These are phyloP conservation scores for Crenuchus spilurus DNA, from an alignment of 2,797 vertebrate species.

Conservation along the genomic window DNA sequence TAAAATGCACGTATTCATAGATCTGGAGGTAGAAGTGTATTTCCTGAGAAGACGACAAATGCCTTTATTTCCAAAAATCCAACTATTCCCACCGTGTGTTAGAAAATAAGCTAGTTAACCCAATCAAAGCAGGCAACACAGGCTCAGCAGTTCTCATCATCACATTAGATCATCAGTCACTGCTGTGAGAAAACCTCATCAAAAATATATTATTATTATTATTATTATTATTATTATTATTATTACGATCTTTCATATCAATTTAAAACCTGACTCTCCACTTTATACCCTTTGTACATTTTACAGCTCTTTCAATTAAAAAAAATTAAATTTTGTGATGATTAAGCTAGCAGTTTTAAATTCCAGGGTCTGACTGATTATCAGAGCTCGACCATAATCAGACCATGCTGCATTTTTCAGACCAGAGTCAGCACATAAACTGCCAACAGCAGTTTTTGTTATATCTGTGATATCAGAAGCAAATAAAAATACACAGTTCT, in stretches of 20 bases:
- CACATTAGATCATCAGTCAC: slow-evolving; percentile 61
- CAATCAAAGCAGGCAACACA: slow-evolving; percentile 38
- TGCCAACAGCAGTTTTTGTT: too few relatives aligned
- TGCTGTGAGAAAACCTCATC: background rate
- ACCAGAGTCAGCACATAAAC: too few relatives aligned
- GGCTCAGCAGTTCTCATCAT: slow-evolving; percentile 16
- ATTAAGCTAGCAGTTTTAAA: background rate
- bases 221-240: too few relatives aligned
- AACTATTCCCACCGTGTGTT: slow-evolving; percentile 54
- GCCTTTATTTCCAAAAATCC: slow-evolving; percentile 65
- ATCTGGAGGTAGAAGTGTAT: slow-evolving; percentile 84
- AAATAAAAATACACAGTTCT: too few relatives aligned
- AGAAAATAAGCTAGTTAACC: slow-evolving; percentile 61
- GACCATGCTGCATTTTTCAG: too few relatives aligned
- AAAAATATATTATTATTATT: background rate
- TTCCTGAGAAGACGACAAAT: slow-evolving; percentile 80
- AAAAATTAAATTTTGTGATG: background rate
- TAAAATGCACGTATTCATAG: slow-evolving; percentile 70
- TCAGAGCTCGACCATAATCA: too few relatives aligned
- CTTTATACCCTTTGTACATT: slow-evolving; percentile 1
- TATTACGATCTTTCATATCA: background rate
- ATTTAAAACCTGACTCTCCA: background rate
- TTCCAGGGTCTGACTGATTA: too few relatives aligned
- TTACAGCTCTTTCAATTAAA: background rate
- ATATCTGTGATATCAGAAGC: too few relatives aligned